These are phyloP conservation scores for Zelleria hepariella DNA, from an alignment of 2,888 invertebrate species.

Conservation along the genomic window DNA sequence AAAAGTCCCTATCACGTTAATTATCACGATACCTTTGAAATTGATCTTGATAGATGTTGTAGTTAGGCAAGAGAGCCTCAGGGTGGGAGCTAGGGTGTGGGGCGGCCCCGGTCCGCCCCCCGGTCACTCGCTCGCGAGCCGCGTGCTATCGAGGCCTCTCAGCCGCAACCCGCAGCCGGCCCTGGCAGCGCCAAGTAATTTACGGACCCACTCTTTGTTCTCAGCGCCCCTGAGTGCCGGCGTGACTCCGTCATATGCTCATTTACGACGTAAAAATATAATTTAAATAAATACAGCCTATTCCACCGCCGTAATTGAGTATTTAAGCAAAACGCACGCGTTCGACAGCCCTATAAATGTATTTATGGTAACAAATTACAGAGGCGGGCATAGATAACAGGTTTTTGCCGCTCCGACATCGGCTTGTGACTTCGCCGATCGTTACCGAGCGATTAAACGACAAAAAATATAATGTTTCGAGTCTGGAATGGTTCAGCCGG, in stretches of 20 bases:
- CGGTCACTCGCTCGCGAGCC: slow-evolving; percentile 22
- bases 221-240: not conserved
- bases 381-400: not conserved
- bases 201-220: not conserved
- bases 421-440: not conserved
- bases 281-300: not conserved
- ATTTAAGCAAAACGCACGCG: not conserved
- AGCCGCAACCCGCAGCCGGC: slow-evolving; percentile 38
- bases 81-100: slow-evolving; percentile 15
- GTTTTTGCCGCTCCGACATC: not conserved
- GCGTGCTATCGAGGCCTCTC: slow-evolving; percentile 28
- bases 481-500: not conserved
- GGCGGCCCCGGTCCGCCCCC: slow-evolving; percentile 15
- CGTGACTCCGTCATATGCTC: not conserved
- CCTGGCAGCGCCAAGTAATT: not conserved
- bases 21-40: no score
- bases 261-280: not conserved
- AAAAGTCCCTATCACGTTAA: no score
- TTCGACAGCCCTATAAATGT: not conserved
- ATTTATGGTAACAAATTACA: not conserved
- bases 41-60: no score
- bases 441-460: not conserved
- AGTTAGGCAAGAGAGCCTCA: no score
- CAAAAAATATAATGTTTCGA: not conserved
- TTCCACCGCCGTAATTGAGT: not conserved